Conservation (phyloP, 2,113 vertebrate genomes). For the Tupaia tana region DNA sequence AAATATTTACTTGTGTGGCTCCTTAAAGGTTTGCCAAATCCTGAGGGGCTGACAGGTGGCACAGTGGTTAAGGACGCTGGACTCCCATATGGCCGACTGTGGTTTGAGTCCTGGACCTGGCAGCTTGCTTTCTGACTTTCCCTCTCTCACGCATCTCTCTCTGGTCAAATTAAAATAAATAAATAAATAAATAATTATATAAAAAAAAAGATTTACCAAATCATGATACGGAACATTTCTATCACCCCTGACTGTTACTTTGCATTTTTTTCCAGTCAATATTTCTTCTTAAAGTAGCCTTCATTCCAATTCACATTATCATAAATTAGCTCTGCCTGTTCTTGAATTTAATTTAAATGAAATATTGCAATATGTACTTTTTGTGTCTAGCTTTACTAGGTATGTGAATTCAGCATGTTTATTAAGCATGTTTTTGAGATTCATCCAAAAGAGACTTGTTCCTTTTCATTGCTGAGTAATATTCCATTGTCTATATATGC, state of each 20-base stretch:
- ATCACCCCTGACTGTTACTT: neutral
- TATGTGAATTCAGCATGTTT: neutral
- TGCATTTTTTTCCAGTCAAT: neutral
- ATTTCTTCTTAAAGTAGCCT: neutral
- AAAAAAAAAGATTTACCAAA: neutral
- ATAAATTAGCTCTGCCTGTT: neutral
- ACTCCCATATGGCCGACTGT: too few species aligned
- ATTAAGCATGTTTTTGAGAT: neutral
- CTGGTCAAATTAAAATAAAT: too few species aligned
- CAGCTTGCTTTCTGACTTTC: too few species aligned
- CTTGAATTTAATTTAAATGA: conserved; percentile 44
- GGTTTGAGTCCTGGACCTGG: too few species aligned
- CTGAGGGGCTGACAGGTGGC: too few species aligned
- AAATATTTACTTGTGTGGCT: neutral
- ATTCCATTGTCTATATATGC: neutral
- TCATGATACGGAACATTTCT: neutral
- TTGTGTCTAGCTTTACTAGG: neutral
- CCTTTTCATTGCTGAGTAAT: neutral
- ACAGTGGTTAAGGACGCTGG: too few species aligned
- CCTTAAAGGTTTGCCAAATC: neutral
- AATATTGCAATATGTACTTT: neutral
- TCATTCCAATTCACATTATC: neutral
- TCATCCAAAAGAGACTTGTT: neutral
- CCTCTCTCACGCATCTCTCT: too few species aligned
- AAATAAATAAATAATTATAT: too few species aligned